These are phyloP conservation scores for Zootoca vivipara DNA, from an alignment of 2,113 vertebrate species.

Conservation along the genomic window DNA sequence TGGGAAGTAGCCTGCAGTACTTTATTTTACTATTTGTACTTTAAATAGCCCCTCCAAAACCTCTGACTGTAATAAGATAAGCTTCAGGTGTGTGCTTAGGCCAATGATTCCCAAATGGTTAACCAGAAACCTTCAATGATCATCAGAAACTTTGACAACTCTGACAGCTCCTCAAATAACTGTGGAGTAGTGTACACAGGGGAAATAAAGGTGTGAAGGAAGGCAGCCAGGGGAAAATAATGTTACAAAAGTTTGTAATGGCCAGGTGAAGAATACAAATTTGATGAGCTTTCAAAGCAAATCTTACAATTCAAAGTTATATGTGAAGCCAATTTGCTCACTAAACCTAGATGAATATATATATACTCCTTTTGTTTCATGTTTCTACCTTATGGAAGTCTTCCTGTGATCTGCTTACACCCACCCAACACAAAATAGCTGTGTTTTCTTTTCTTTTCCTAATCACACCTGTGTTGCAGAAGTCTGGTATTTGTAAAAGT, in stretches of 20 bases:
- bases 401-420: not conserved
- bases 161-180: not conserved
- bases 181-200: not conserved
- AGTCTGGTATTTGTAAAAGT: not conserved
- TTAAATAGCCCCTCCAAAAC: not conserved
- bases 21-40: not conserved
- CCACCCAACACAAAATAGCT: not conserved
- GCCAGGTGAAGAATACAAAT: no score
- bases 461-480: not conserved
- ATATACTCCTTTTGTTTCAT: not conserved
- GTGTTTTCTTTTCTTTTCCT: not conserved
- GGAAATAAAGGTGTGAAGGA: not conserved
- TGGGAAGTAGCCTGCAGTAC: not conserved
- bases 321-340: not conserved
- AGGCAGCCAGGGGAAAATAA: not conserved
- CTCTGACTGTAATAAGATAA: no score
- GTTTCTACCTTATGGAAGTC: not conserved
- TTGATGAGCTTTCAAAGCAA: fast-evolving
- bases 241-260: not conserved
- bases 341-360: not conserved
- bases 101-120: no score
- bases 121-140: no score
- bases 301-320: not conserved
- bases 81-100: no score
- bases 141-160: not conserved